These are phyloP conservation scores for Halocaridina rubra DNA, from an alignment of 2,888 invertebrate species.

Conservation along the genomic window DNA sequence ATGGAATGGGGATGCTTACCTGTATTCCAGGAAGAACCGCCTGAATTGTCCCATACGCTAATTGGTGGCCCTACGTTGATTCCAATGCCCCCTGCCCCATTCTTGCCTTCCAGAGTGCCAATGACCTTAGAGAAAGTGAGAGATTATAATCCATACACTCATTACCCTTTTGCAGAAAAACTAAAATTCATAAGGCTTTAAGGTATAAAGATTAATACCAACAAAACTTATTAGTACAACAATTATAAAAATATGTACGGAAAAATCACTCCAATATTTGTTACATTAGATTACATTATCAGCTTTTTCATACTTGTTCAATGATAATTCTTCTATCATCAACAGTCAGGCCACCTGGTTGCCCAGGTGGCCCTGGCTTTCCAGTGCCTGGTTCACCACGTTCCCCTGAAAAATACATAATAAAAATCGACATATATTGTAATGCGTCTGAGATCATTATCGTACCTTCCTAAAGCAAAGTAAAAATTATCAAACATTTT, in stretches of 20 bases:
- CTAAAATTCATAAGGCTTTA: too few species aligned
- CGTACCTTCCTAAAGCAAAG: too few species aligned
- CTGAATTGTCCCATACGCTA: conserved; percentile 30
- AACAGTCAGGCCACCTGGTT: conserved; percentile 40
- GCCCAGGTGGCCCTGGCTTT: conserved; percentile 52
- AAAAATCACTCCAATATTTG: too few species aligned
- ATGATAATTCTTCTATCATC: conserved; percentile 41
- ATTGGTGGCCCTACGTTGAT: neutral
- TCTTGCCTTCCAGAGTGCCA: conserved; percentile 40
- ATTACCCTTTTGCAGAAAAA: too few species aligned
- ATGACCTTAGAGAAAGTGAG: conserved; percentile 10
- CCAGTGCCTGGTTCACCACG: conserved; percentile 48
- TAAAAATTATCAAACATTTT: too few species aligned
- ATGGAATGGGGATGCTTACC: neutral
- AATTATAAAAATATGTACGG: too few species aligned
- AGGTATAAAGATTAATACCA: too few species aligned
- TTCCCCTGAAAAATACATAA: conserved; percentile 41
- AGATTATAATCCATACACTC: too few species aligned
- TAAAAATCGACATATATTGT: neutral
- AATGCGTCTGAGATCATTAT: too few species aligned
- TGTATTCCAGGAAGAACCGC: conserved; percentile 21
- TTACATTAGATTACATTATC: too few species aligned
- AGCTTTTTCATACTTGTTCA: conserved; percentile 44
- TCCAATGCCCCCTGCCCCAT: neutral
- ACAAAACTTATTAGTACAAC: too few species aligned